Conservation (phyloP, 2,797 vertebrate genomes). For the Mus spretus region DNA sequence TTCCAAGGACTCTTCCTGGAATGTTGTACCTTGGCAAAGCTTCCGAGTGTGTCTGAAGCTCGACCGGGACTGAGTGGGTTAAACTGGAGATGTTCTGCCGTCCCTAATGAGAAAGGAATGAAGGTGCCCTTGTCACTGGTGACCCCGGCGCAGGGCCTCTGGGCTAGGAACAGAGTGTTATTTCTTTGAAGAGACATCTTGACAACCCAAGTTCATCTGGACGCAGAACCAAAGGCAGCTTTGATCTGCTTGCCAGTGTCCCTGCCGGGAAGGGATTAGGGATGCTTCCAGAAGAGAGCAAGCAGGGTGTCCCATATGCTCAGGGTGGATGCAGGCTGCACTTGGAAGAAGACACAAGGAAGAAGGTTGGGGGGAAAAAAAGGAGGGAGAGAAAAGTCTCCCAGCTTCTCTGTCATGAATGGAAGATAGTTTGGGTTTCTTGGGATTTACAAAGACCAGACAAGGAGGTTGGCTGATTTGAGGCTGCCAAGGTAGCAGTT, state of each 20-base stretch:
- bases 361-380: neutral
- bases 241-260: slow-evolving; percentile 66
- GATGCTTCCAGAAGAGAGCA: neutral
- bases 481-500: neutral
- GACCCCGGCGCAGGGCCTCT: neutral
- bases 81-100: rapidly evolving
- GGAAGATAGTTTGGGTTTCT: neutral
- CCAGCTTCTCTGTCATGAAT: neutral
- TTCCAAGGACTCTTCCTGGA: neutral
- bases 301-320: neutral
- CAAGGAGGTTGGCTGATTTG: neutral
- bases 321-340: neutral
- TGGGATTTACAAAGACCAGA: neutral
- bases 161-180: neutral
- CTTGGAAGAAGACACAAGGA: neutral
- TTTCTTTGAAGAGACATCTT: slow-evolving; percentile 68
- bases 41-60: neutral
- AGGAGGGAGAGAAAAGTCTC: neutral
- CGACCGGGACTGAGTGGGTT: neutral
- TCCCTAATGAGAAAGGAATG: neutral
- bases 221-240: slow-evolving; percentile 55
- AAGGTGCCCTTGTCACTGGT: neutral
- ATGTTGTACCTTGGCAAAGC: neutral
- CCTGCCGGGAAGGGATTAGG: slow-evolving; percentile 47
- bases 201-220: slow-evolving; percentile 51